phyloP scores from a whole-genome alignment of 2,888 invertebrate species.

The Pilophorus perplexus region DNA sequence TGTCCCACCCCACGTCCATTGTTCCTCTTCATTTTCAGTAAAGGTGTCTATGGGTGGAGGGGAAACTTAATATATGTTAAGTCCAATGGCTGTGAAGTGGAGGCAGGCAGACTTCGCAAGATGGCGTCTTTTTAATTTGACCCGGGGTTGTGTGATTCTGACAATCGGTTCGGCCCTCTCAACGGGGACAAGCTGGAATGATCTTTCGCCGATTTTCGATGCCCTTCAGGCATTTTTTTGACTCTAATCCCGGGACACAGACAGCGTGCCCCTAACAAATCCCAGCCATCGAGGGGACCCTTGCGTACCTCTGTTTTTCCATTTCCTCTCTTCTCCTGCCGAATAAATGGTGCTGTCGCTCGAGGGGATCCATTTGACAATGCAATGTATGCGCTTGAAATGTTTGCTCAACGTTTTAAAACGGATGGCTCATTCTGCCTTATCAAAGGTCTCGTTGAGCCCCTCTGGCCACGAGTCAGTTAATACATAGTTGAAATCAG shows the following conservation, averaged over 20 bases:
- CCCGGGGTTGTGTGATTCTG: conserved; percentile 11
- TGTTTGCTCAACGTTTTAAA: too few relatives aligned
- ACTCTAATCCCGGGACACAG: conserved; percentile 18
- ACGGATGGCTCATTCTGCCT: too few relatives aligned
- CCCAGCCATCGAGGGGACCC: conserved; percentile 6
- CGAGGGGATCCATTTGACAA: conserved; percentile 19
- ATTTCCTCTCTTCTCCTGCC: not conserved
- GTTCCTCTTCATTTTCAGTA: conserved; percentile 10
- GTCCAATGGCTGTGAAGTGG: not conserved
- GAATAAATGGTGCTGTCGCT: conserved; percentile 21
- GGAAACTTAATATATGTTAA: conserved; percentile 24
- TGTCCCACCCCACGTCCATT: not conserved
- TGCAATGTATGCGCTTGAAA: conserved; percentile 20
- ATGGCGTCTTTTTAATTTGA: conserved; percentile 1
- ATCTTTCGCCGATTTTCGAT: not conserved
- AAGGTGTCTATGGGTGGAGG: conserved; percentile 7
- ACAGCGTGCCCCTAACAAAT: conserved; percentile 1
- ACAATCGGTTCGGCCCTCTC: conserved; percentile 19
- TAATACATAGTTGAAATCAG: too few relatives aligned
- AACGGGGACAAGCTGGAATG: conserved; percentile 5
- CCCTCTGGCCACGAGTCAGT: too few relatives aligned
- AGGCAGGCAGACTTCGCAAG: conserved; percentile 10
- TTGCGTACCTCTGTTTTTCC: too few relatives aligned
- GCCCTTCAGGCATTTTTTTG: conserved; percentile 15
- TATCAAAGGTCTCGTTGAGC: too few relatives aligned